These are phyloP conservation scores for Melanotaenia duboulayi DNA, from an alignment of 2,113 vertebrate genomes.

Conservation along the genomic window DNA sequence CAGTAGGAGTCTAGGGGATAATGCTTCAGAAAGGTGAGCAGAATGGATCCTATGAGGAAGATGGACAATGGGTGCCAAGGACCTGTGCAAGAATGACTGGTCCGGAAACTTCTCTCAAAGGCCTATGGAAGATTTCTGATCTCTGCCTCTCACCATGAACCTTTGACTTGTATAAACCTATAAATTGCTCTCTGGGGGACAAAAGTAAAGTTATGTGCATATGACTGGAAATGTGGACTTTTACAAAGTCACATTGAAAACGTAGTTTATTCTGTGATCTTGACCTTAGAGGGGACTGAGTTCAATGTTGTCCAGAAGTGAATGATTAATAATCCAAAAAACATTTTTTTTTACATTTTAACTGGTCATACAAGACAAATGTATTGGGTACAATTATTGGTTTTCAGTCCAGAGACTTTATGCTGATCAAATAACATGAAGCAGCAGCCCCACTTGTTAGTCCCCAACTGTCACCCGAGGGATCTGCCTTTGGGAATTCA, in stretches of 20 bases:
- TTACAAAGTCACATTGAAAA: constrained; percentile 17
- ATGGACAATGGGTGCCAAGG: constrained; percentile 12
- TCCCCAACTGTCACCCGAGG: constrained; percentile 46
- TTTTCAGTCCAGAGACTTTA: constrained; percentile 31
- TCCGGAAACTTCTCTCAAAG: constrained; percentile 18
- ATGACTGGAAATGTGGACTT: neutral
- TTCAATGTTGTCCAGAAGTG: neutral
- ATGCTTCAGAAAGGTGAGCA: constrained; percentile 2
- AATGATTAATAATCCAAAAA: too few relatives aligned
- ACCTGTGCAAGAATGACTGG: constrained; percentile 34
- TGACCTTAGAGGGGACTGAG: neutral
- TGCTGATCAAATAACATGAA: constrained; percentile 49
- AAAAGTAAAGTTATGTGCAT: constrained; percentile 3
- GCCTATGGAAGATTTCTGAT: constrained; percentile 42
- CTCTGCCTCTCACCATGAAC: constrained; percentile 42
- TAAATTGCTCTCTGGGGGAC: constrained; percentile 69
- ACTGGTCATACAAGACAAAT: constrained; percentile 19
- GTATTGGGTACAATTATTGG: constrained; percentile 26
- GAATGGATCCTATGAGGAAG: constrained; percentile 13
- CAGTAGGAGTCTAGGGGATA: constrained; percentile 27
- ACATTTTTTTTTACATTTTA: neutral
- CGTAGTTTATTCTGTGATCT: neutral
- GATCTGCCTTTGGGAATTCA: constrained; percentile 49
- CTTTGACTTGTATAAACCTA: constrained; percentile 41
- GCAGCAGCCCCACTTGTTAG: constrained; percentile 56